A percentile compares a stretch with the other conserved stretches of the same genome.
Evolutionary conservation across 2,797 vertebrate genomes (phyloP).

Genomic region (Tokudaia muenninki): DNA sequence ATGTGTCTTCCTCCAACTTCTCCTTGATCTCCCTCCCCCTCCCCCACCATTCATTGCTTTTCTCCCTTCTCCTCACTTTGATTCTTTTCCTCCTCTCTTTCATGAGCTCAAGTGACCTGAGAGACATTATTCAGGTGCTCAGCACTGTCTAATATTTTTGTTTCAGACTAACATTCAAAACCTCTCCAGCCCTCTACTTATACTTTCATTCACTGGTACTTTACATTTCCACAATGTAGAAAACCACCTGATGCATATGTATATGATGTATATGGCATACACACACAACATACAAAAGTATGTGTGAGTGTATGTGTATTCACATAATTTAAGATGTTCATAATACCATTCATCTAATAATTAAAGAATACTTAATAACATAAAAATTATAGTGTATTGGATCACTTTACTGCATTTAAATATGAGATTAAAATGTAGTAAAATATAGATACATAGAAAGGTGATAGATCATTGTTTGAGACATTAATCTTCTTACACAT

Average conservation of each 20-base stretch:
- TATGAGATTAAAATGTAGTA: background rate
- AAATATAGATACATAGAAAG: background rate
- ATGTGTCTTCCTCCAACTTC: background rate
- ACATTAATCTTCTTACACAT: constrained; percentile 65
- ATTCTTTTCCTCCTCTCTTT: background rate
- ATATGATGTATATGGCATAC: background rate
- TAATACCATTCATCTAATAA: background rate
- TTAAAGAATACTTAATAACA: background rate
- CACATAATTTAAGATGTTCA: background rate
- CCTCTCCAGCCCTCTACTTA: background rate
- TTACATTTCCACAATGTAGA: background rate
- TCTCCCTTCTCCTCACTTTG: background rate
- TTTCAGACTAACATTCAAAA: background rate
- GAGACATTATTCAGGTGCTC: background rate
- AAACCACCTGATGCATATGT: background rate
- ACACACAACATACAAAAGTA: background rate
- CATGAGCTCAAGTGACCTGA: background rate
- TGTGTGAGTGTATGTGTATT: background rate
- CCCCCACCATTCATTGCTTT: background rate
- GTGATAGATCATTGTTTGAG: constrained; percentile 64
- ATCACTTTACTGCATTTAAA: background rate
- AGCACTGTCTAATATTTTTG: too few relatives aligned
- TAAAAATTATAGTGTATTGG: background rate
- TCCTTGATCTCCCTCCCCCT: accelerated
- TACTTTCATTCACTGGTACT: background rate